Conservation (phyloP, 1,140 invertebrate genomes). For the Arion vulgaris region DNA sequence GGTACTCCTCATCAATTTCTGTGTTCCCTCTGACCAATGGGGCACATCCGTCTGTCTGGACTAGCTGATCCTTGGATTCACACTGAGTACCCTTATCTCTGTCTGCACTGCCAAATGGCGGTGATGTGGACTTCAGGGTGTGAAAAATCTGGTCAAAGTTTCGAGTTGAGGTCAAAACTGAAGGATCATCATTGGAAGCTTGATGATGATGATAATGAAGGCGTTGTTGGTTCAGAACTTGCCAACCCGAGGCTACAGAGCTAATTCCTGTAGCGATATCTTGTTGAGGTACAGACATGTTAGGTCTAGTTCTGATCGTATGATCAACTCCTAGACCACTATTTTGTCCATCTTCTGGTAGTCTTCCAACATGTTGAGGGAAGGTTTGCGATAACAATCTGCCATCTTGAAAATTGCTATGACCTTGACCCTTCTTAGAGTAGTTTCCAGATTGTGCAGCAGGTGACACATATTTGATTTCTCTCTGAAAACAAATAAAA, state of each 20-base stretch:
- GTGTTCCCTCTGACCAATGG: no score
- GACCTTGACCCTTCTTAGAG: not conserved
- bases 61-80: no score
- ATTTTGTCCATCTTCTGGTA: not conserved
- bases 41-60: no score
- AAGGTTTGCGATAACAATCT: not conserved
- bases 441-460: not conserved
- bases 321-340: not conserved
- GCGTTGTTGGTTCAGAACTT: not conserved
- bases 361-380: not conserved
- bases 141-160: no score
- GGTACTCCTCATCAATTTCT: no score
- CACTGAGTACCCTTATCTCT: no score
- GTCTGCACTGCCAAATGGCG: no score
- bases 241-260: not conserved
- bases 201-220: not conserved
- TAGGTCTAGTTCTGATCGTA: slow-evolving; percentile 9
- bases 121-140: no score
- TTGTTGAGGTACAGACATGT: not conserved
- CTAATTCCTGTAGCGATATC: not conserved
- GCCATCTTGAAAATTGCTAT: not conserved
- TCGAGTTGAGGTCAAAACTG: no score
- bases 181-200: no score
- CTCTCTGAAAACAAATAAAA: not conserved
- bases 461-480: not conserved